Evolutionary conservation across 2,797 vertebrate species (phyloP).

Genomic region (Parauchenoglanis punctatus): DNA sequence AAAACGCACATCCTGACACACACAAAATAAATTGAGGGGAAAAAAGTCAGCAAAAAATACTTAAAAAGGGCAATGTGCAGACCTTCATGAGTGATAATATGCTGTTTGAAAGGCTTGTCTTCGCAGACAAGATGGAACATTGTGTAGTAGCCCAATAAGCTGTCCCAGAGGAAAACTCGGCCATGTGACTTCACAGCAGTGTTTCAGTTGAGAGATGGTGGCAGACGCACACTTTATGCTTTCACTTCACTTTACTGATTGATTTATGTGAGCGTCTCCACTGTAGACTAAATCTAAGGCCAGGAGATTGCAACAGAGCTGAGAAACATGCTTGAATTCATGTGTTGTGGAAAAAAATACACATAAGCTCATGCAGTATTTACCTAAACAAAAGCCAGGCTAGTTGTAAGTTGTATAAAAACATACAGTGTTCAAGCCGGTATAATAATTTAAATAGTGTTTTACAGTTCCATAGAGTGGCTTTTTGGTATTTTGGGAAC

Average conservation of each 20-base stretch:
- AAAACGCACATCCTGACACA: slow-evolving; percentile 23
- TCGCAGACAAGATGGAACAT: slow-evolving; percentile 39
- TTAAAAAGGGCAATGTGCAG: not conserved
- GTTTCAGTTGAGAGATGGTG: slow-evolving; percentile 29
- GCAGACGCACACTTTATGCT: slow-evolving; percentile 17
- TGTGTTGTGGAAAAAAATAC: not conserved
- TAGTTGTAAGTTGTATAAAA: not conserved
- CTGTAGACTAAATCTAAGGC: slow-evolving; percentile 2
- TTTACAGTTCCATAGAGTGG: not conserved
- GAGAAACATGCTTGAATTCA: not conserved
- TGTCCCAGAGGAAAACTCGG: slow-evolving; percentile 39
- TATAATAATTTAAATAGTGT: not conserved
- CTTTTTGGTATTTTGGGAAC: not conserved
- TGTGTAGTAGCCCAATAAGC: slow-evolving; percentile 29
- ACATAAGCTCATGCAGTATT: not conserved
- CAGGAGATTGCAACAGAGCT: not conserved
- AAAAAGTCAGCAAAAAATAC: slow-evolving; percentile 46
- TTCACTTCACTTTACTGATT: slow-evolving; percentile 35
- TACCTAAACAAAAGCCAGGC: not conserved
- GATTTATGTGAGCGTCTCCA: slow-evolving; percentile 33
- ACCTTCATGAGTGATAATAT: slow-evolving; percentile 40
- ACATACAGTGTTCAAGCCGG: not conserved
- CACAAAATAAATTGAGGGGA: not conserved
- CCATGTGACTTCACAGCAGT: slow-evolving; percentile 14
- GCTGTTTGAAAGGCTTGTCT: slow-evolving; percentile 49